Base-by-base conservation (phyloP, 2,888 invertebrate species). In the Dromius quadrimaculatus region DNA sequence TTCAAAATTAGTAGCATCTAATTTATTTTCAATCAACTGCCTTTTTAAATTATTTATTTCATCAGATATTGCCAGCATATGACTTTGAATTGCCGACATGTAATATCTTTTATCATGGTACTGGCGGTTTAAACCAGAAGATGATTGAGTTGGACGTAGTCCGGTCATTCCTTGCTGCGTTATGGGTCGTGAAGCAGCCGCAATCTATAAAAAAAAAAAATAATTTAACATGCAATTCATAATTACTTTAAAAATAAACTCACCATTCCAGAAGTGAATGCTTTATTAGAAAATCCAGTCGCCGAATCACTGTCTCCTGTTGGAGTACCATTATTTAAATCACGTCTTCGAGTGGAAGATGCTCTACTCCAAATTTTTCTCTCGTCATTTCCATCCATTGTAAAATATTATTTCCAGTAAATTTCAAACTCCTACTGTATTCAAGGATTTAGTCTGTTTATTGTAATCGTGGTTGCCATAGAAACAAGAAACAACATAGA, bases 101-200 rank as follows among this genome's bases (percentile, higher is more conserved):
- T 73, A 75, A 59, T 75, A 75, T 36, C 73, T 57, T 45, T 74
- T 72, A 41, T 75, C 74, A 62, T 74, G 72, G 57, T 77, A 77
- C 57, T 77, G 77, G 5, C 77, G 72, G 47, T 75, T 76, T 22
- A 70, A 69, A 15, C 74, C 75, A 32, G 72, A 75, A 9, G 73
- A 75, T 13, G 75, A 71, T 41, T 71, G 72, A 36, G 73, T 64
- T n/a, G 74, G 72, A 23, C 73, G 73, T n/a, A 73, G 68, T 15
- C 75, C 76, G 17, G 63, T 72, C 63, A 76, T 50, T 36, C 75
- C 75, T 73, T 78, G 77, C 61, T 77, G 78, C 19, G 77, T 78
- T 38, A 78, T 74, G 9, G 78, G 78, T 59, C 78, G 73, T 4
- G 76, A 74, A 20, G 74, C 71, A 15, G 73, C 72, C 9, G 74